A percentile compares a stretch with the other conserved stretches of the same genome.
Evolutionary conservation across 2,888 invertebrate species (phyloP).

Genomic region (Caenorhabditis parvicauda): DNA sequence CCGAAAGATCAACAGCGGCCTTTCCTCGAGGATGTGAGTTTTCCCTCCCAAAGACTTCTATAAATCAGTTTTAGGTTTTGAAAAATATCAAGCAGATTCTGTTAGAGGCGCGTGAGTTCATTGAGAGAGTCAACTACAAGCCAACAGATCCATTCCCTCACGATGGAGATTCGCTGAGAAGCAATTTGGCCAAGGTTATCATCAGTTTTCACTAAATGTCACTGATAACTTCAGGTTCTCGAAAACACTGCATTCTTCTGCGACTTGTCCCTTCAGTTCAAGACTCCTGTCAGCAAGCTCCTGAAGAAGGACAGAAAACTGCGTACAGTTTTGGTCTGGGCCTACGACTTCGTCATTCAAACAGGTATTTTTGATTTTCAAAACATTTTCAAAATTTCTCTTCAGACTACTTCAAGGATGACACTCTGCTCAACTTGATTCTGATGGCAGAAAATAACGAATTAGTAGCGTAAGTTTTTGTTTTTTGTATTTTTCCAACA

Average conservation of each 20-base stretch:
- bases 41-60: background rate
- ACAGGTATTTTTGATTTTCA: constrained; percentile 12
- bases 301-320: constrained; percentile 32
- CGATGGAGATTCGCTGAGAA: constrained; percentile 23
- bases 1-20: constrained; percentile 11
- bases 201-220: background rate
- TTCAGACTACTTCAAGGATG: constrained; percentile 19
- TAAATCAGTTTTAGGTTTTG: constrained; percentile 11
- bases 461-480: constrained; percentile 12
- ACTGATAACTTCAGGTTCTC: constrained; percentile 11
- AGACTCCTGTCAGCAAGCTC: constrained; percentile 14
- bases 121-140: constrained; percentile 24
- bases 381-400: background rate
- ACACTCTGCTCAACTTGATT: constrained; percentile 13
- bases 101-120: constrained; percentile 16
- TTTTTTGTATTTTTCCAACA: constrained; percentile 13
- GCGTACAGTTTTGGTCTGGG: constrained; percentile 30
- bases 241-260: constrained; percentile 38
- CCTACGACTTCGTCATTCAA: constrained; percentile 25
- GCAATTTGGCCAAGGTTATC: constrained; percentile 22
- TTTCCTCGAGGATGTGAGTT: constrained; percentile 28
- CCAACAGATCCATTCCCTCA: constrained; percentile 25
- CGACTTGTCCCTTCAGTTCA: constrained; percentile 25
- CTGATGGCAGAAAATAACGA: constrained; percentile 35
- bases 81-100: constrained; percentile 26